phyloP scores from a whole-genome alignment of 1,140 invertebrate species.

The Drosophila repleta region DNA sequence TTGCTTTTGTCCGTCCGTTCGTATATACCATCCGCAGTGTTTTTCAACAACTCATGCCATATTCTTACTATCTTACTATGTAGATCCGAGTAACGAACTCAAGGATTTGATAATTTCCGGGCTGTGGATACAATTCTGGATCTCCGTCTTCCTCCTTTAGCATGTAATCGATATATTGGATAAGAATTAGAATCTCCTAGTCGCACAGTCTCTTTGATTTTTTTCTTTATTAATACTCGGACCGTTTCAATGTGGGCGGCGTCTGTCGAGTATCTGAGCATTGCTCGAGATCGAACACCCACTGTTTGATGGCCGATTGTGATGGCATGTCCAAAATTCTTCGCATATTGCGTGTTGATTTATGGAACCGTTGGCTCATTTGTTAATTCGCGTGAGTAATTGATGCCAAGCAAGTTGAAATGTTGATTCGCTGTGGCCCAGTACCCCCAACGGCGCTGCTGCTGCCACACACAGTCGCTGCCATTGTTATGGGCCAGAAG shows the following conservation, averaged over 20 bases:
- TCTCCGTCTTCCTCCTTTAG: too few relatives aligned
- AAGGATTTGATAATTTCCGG: too few relatives aligned
- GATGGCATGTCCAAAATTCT: slow-evolving; percentile 39
- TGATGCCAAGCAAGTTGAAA: slow-evolving; percentile 42
- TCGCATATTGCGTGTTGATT: slow-evolving; percentile 66
- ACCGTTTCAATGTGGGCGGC: slow-evolving; percentile 41
- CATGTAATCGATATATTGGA: too few relatives aligned
- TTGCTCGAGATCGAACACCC: slow-evolving; percentile 37
- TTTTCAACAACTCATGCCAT: too few relatives aligned
- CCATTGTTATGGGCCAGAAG: slow-evolving; percentile 55
- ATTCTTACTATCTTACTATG: too few relatives aligned
- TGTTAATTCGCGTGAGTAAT: slow-evolving; percentile 65
- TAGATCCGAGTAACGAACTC: too few relatives aligned
- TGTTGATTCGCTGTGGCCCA: slow-evolving; percentile 45
- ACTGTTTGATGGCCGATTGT: slow-evolving; percentile 9
- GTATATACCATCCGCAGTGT: too few relatives aligned
- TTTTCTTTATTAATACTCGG: slow-evolving; percentile 10
- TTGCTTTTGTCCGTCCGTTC: background rate
- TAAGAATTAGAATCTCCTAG: too few relatives aligned
- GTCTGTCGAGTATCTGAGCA: slow-evolving; percentile 11
- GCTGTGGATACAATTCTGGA: too few relatives aligned
- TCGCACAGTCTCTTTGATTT: too few relatives aligned
- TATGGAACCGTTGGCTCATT: slow-evolving; percentile 53
- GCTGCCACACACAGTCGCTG: slow-evolving; percentile 38
- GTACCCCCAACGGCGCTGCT: slow-evolving; percentile 45